Evolutionary conservation across 2,113 vertebrate species (phyloP).

Genomic region (Rhea pennata): DNA sequence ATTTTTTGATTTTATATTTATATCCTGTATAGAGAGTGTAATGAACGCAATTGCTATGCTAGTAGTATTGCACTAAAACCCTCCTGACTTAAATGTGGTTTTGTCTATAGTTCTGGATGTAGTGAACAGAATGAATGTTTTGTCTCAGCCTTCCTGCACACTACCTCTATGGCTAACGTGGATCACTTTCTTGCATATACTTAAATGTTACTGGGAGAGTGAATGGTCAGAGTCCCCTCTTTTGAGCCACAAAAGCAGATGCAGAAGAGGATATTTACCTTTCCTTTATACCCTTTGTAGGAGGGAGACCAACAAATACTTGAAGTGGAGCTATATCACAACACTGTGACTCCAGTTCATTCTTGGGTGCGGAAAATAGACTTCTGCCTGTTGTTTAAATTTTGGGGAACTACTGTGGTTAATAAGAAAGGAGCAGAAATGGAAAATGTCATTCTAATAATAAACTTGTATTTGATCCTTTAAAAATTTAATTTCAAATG

Average conservation of each 20-base stretch:
- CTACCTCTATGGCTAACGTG: background rate
- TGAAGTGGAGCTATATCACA: background rate
- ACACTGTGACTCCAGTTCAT: background rate
- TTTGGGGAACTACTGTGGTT: background rate
- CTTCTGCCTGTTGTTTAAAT: background rate
- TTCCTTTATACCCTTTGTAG: background rate
- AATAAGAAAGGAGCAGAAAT: background rate
- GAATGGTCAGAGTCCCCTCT: background rate
- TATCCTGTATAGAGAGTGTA: background rate
- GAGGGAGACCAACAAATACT: background rate
- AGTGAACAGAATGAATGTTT: background rate
- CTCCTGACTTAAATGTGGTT: background rate
- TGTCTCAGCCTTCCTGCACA: background rate
- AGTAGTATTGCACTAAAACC: background rate
- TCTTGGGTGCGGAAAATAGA: background rate
- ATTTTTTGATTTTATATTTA: background rate
- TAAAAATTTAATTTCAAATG: slow-evolving; percentile 17
- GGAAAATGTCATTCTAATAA: background rate
- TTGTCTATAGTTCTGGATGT: background rate
- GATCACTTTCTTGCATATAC: fast-evolving
- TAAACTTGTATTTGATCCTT: background rate
- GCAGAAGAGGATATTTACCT: background rate
- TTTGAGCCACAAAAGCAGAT: background rate
- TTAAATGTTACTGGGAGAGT: background rate
- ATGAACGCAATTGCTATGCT: background rate